Evolutionary conservation across 2,888 invertebrate species (phyloP), one percentile per base, ranked within the genome.

Genomic region (Gymnocheta viridis): DNA sequence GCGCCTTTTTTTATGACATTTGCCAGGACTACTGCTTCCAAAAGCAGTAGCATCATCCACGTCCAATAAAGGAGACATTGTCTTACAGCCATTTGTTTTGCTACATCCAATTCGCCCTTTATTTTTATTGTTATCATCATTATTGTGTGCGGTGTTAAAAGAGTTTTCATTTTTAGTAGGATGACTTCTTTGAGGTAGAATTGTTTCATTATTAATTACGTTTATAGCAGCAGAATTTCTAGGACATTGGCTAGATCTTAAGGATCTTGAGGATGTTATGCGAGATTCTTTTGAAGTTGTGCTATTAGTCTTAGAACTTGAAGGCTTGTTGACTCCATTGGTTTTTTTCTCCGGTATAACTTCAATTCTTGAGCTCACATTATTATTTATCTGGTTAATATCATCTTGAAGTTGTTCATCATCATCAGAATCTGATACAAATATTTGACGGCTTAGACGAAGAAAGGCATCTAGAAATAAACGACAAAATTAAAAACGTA

Each of bases 81-180:
- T 73, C 12, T 51, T 56, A 22, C n/a, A 86, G 49, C 73, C 74
- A 35, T 83, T 82, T 29, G 79, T 80, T 44, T 86, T 72, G 38
- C 83, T 86, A 69, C 86, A 86, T 29, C 82, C 84, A 44, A 77
- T 86, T 14, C 86, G 81, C 73, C 62, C 49, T 22, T 72, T 81
- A 41, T 60, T 82, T 32, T 44, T 82, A 56, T 60, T 82, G 32
- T 62, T 35, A 69, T 56, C 58, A 44, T 85, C 87, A 32, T 86
- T 86, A 80, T 72, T 70, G 47, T 85, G 87, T 35, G 12, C 44
- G 14, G 29, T 60, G 35, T 58, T 60, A 44, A 54, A 67, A 19
- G 58, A 47, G 29, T 38, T 58, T 60, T 66, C 69, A 72, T 60
- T 70, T 56, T 22, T 66, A 51, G 60, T 51, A 67, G 82, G 58